Evolutionary conservation across 1,140 invertebrate genomes (phyloP), one percentile per base, ranked within the genome.

Genomic region (Muscidifurax raptorellus): DNA sequence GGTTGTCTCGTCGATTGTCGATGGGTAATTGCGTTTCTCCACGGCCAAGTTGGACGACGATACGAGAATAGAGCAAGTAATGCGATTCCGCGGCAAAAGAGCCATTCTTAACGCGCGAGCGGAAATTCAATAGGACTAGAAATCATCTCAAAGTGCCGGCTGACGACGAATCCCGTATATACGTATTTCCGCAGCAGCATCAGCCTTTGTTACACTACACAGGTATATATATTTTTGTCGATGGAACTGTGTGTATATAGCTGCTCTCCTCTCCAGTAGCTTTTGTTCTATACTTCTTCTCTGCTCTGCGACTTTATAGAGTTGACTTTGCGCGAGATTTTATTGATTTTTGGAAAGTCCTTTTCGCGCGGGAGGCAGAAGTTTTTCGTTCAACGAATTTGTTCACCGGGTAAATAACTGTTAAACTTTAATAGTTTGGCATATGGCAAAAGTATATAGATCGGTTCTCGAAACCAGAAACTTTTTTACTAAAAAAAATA

Each of bases 121-220:
- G 76, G 76, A 80, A 80, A 84, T 78, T 36, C 77, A 80, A 84
- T 84, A 75, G 66, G 77, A 80, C 76, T 36, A 18, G 76, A 47
- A 84, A 84, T 84, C 82, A 84, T 84, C 47, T 64, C 30, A 64
- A 79, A 84, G 76, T 74, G 30, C 76, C 76, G 76, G 76, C 64
- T 67, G 25, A 67, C 66, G 27, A 67, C n/a, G 47, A 52, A 40
- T 40, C 36, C 7, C 36, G 9, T 40, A 40, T 40, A 40, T 40
- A 40, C 5, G 7, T 9, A 6, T 10, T 40, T 76, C 59, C 30
- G 52, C 69, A n/a, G 52, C 69, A n/a, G 52, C 27, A 32, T 80
- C 44, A 10, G 28, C 44, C 40, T 79, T 79, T 66, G 22, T 79
- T 69, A 32, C 36, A 40, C n/a, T n/a, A n/a, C 36, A 36, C 32